phyloP scores from a whole-genome alignment of 2,888 invertebrate genomes.

The Neoascia interrupta region DNA sequence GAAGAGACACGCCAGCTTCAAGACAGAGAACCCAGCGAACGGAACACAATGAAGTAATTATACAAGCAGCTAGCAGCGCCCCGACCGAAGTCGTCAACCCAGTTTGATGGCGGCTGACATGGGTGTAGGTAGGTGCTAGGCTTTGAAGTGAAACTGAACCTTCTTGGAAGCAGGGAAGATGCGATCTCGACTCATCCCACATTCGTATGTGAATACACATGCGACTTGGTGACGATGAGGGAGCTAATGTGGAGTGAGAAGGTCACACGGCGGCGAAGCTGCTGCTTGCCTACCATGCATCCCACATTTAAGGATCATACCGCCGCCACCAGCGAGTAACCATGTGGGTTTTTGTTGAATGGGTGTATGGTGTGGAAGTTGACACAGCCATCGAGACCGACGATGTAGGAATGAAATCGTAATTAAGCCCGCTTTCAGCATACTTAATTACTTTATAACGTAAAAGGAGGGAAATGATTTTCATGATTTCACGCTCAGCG shows the following conservation, averaged over 20 bases:
- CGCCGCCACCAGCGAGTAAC: too few species aligned
- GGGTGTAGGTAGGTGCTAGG: neutral
- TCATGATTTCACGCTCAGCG: constrained; percentile 39
- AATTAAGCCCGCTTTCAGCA: constrained; percentile 76
- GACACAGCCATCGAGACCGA: constrained; percentile 20
- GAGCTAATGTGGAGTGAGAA: constrained; percentile 2
- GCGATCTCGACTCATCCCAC: constrained; percentile 21
- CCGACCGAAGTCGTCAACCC: constrained; percentile 13
- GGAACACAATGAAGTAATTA: constrained; percentile 43
- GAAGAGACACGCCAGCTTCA: neutral
- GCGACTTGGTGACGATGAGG: neutral
- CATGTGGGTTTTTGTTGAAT: neutral
- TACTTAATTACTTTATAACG: constrained; percentile 77
- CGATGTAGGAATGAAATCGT: constrained; percentile 72
- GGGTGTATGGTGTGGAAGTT: neutral
- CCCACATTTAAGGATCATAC: constrained; percentile 14
- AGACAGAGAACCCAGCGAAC: constrained; percentile 6
- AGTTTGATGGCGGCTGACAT: neutral
- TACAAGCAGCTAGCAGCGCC: constrained; percentile 52
- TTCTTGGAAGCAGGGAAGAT: constrained; percentile 13
- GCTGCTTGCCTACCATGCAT: neutral
- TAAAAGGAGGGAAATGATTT: constrained; percentile 71
- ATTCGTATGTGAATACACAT: constrained; percentile 17
- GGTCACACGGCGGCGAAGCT: neutral
- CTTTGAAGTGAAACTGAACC: too few species aligned